Evolutionary conservation across 2,797 vertebrate genomes (phyloP), one percentile per base, ranked within the genome.

Genomic region (Cynodonichthys magdalenae): DNA sequence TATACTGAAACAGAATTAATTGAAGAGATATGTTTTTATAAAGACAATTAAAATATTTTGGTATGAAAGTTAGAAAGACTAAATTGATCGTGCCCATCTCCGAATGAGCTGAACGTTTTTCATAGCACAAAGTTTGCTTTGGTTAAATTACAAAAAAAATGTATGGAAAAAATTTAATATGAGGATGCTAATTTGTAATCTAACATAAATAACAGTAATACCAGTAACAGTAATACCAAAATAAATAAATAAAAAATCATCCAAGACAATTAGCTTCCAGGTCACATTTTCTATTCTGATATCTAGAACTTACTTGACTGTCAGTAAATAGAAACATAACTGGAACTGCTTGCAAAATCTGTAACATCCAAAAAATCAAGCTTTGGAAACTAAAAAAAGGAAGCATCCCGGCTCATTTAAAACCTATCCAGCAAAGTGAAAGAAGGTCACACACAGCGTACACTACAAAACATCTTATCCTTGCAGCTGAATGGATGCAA

Each of bases 401-500:
- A 79, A 65, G 14, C 61, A 47, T 34, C 20, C 17, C 29, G 29
- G 8, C 11, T 14, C 69, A 77, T 80, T 80, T 34, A 20, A 28
- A 69, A 60, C 59, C 56, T 72, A 60, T 71, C 48, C 46, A 34
- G 7, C 56, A 39, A 66, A 74, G 56, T 58, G 55, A 85, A 78
- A 71, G 27, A 78, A 71, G 27, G 57, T 20, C 60, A 57, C 59
- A 46, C 59, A 47, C 61, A 34, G 60, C 41, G 14, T 63, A 67
- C 66, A 59, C 44, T 1, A 27, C 51, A 42, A 53, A 63, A 50
- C 51, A 69, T 53, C 49, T 72, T 17, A 56, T 71, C 66, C 64
- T 67, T 41, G 54, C 56, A 46, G 79, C 63, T 74, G 63, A 81
- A 83, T 66, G 31, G 61, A 83, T 79, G 54, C 42, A 41, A 53